Base-by-base conservation (phyloP, 2,888 invertebrate species). In the Drosophila differens region DNA sequence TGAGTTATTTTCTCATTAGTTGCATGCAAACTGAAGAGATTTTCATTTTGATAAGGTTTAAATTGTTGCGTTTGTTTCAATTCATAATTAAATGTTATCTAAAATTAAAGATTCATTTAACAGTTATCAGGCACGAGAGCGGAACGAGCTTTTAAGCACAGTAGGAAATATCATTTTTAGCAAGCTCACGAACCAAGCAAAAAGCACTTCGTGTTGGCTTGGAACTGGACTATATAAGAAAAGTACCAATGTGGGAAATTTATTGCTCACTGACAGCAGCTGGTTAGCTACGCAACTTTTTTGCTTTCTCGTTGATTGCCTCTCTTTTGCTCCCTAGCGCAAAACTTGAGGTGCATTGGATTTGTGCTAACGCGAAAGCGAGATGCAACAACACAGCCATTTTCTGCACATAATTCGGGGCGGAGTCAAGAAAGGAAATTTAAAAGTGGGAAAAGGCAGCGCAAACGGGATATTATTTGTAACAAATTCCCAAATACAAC, bases 331-430 rank as follows among this genome's bases (percentile, higher is more conserved):
- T n/a, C 80, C 14, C 9, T 63, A 5, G 19, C 28, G 2, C 0
- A 22, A 7, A 12, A 12, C 4, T 3, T 14, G 14, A 5, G 3
- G 7, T 32, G n/a, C n/a, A 25, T n/a, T 1, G 25, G 9, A 28
- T 4, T 57, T 19, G 1, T 22, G 9, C 22, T 0, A 2, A 9
- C 32, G 80, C 28, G 66, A 10, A 54, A 82, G 47, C 52, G 77
- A 73, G 82, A 67, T 33, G 52, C 72, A 64, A 7, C 16, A 28
- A 28, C 28, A 47, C 63, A 53, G 76, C 79, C 76, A 82, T 82
- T 79, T 81, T 81, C 51, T 82, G 68, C n/a, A 67, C 82, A 75
- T 60, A 82, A 32, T 52, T 80, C 67, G 80, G 82, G 82, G 82
- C 55, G 82, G 82, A 70, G 71, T 53, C 53, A 6, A 7, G 5